These are phyloP conservation scores for Mus spicilegus DNA, from an alignment of 2,113 vertebrate species.

Conservation along the genomic window DNA sequence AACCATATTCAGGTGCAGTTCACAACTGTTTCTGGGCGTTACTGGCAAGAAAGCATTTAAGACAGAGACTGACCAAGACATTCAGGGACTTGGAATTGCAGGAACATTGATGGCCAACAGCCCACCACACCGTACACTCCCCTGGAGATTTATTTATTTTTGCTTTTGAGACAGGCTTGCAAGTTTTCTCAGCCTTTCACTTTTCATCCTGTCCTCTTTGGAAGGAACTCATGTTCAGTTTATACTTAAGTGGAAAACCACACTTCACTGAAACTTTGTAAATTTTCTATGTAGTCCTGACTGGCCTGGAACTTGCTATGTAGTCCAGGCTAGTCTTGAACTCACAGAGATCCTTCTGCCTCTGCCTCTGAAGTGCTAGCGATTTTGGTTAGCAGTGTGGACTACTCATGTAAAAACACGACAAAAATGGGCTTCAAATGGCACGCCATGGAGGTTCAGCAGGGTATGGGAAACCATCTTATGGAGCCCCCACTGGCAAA, in stretches of 20 bases:
- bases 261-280: background rate
- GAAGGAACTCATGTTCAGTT: background rate
- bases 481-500: background rate
- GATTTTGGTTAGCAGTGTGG: background rate
- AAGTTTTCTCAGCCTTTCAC: background rate
- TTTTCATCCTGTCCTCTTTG: background rate
- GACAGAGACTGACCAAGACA: background rate
- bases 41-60: background rate
- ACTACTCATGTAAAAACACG: background rate
- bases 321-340: background rate
- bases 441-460: background rate
- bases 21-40: background rate
- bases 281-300: background rate
- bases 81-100: background rate
- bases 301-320: background rate
- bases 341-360: background rate
- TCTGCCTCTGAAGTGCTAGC: background rate
- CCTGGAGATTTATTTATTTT: background rate
- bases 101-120: background rate
- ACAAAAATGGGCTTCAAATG: background rate
- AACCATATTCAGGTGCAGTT: background rate
- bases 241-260: background rate
- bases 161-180: background rate
- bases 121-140: background rate
- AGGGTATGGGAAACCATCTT: background rate